Evolutionary conservation across 2,797 vertebrate genomes (phyloP), one percentile per base, ranked within the genome.

Genomic region (Cirrhinus mrigala): DNA sequence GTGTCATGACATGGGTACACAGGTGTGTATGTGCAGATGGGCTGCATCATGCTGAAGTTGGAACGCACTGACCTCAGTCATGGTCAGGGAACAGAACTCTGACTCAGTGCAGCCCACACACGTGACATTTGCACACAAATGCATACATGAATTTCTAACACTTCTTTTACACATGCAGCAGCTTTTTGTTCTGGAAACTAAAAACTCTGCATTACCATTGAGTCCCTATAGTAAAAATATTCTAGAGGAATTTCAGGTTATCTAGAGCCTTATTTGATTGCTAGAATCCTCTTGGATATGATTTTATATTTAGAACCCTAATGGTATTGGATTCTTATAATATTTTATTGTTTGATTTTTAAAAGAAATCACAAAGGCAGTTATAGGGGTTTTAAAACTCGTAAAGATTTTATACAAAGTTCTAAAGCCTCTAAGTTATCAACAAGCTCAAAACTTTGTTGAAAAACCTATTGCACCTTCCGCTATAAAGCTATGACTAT

Each of bases 11-110:
- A 68, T 24, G 40, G 37, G 71, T 64, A 33, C 73, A 77, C 85
- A 86, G 64, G 70, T 87, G 44, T 77, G 44, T 62, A 44, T 48
- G 58, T 85, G 4, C 94, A 95, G 93, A 95, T 92, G 91, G 93
- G 91, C 83, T 90, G 90, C 88, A 91, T 94, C 90, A 93, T 90
- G 86, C 58, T 84, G 76, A 76, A 76, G 68, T 40, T 54, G 89
- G 77, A 90, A 91, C 86, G 90, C 90, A 82, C 58, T 77, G 56
- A 92, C 93, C 91, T 71, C 62, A 91, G 90, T 87, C 90, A 83
- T 33, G 46, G 64, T 79, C 79, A 86, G n/a, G 87, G 89, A 89
- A 93, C 79, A 91, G 86, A 91, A 76, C 77, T 85, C 85, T 94
- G 92, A 94, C 90, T 93, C 88, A 89, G 29, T 66, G n/a, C 85